A percentile compares a stretch with the other conserved stretches of the same genome.
Conservation (phyloP, 2,797 vertebrate genomes). For the Phaenicophaeus curvirostris region DNA sequence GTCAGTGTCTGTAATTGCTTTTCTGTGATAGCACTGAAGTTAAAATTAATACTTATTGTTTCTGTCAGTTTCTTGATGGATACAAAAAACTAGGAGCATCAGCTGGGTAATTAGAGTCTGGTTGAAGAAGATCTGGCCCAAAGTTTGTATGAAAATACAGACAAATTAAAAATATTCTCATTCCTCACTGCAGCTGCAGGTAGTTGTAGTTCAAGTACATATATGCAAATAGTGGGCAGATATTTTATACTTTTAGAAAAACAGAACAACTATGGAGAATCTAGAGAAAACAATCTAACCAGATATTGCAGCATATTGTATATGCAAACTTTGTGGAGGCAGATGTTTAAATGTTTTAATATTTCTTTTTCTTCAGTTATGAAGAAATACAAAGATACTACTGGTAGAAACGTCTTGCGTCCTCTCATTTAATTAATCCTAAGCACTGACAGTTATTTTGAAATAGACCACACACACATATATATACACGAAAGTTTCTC, state of each 20-base stretch:
- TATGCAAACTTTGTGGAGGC: background rate
- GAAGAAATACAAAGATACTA: background rate
- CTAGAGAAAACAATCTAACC: background rate
- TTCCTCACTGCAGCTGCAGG: background rate
- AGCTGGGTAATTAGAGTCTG: background rate
- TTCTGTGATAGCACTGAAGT: conserved; percentile 10
- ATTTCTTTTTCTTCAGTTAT: background rate
- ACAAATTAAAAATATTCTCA: background rate
- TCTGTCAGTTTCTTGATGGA: background rate
- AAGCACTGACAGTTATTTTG: background rate
- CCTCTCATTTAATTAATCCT: background rate
- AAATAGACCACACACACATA: too few species aligned
- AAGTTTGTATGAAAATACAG: background rate
- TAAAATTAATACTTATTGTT: conserved; percentile 16
- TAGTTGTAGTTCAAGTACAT: background rate
- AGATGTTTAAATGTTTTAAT: background rate
- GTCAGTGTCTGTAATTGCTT: conserved; percentile 17
- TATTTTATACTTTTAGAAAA: background rate
- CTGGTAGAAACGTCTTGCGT: background rate
- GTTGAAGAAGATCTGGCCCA: background rate
- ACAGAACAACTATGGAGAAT: background rate
- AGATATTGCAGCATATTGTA: background rate
- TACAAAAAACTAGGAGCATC: background rate
- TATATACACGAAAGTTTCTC: background rate
- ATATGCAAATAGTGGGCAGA: background rate